Base-by-base conservation (phyloP, 2,888 invertebrate species). In the Cryptus armator region DNA sequence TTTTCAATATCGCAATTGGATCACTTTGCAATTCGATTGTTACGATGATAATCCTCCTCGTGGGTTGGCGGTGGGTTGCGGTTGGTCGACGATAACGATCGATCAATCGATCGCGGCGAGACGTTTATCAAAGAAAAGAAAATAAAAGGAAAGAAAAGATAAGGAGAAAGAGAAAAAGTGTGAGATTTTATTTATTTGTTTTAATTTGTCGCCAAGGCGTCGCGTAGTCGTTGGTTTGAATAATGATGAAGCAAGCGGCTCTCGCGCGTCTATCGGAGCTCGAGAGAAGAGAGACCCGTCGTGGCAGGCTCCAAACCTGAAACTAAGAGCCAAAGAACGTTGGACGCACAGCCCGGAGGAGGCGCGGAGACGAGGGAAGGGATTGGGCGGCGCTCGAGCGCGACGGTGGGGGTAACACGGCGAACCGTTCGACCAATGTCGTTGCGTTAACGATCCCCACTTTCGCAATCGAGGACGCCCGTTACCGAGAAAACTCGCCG, bases 251-350 rank as follows among this genome's bases (percentile, higher is more conserved):
- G 24, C 24, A 24, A 24, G 24, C 24, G 2, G 44, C 44, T 64
- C 86, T 81, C 56, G 76, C 79, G 83, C 76, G 84, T 85, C 84
- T 86, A 72, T 85, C 88, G 88, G 89, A 86, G 86, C 87, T 86
- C 86, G 77, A 82, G 79, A 79, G 77, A 91, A 89, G 90, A 91
- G 91, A 93, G 93, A 94, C 93, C 93, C 93, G 93, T 93, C 89
- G 93, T 92, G 92, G 90, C 93, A 94, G 93, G 93, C 93, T 92
- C 91, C 93, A 92, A 93, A 94, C 93, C 93, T 94, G 93, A 94
- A 94, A 94, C 93, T 94, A 93, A 94, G 92, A 93, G 93, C 93
- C 92, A 92, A 91, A 91, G 92, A 91, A 92, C 90, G 91, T 91
- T 91, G 91, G 93, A 93, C 93, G 92, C 92, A 91, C 91, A 90